phyloP scores from a whole-genome alignment of 2,888 invertebrate genomes.

The Lumbricus terrestris region DNA sequence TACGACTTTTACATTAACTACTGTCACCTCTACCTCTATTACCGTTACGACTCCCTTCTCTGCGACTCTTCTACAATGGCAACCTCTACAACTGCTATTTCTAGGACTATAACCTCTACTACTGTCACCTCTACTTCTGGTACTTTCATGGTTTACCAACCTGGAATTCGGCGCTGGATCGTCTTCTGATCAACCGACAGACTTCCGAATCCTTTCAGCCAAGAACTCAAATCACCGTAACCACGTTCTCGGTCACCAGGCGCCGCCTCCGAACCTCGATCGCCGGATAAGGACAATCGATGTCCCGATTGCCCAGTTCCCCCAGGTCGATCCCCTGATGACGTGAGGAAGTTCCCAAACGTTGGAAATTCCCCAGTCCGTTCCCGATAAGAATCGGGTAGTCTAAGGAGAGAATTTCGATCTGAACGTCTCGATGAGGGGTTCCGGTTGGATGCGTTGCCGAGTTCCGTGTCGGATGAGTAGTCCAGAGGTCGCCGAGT shows the following conservation, averaged over 20 bases:
- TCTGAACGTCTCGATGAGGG: neutral
- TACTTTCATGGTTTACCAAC: too few relatives aligned
- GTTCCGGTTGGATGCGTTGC: neutral
- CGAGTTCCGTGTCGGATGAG: constrained; percentile 34
- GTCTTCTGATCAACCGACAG: neutral
- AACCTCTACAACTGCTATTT: too few relatives aligned
- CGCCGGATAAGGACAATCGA: neutral
- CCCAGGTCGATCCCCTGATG: neutral
- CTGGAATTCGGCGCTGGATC: neutral
- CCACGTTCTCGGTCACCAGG: neutral
- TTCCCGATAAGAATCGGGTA: neutral
- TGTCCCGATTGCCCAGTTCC: neutral
- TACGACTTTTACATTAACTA: too few relatives aligned
- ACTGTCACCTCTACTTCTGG: too few relatives aligned
- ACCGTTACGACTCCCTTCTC: too few relatives aligned
- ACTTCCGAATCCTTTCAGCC: neutral
- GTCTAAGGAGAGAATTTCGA: neutral
- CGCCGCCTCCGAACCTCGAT: neutral
- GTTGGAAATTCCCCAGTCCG: neutral
- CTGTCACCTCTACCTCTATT: too few relatives aligned
- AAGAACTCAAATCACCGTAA: neutral
- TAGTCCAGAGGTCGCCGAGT: constrained; percentile 21
- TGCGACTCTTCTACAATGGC: too few relatives aligned
- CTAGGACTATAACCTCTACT: too few relatives aligned
- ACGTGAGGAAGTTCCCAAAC: neutral